Base-by-base conservation (phyloP, 2,888 invertebrate genomes). In the Maniola hyperantus region DNA sequence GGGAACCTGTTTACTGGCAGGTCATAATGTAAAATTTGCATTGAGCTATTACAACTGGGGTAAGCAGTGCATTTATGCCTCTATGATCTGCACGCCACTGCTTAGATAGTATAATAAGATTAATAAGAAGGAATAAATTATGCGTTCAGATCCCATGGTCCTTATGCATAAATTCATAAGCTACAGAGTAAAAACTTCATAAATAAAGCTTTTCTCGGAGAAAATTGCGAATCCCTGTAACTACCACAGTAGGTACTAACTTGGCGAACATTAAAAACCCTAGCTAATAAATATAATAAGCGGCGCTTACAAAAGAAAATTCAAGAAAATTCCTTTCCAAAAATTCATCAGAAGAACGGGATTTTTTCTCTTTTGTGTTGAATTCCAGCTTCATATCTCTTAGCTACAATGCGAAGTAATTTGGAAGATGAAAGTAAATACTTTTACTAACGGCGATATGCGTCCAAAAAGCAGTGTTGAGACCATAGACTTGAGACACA, bases 201-300 rank as follows among this genome's bases (percentile, higher is more conserved):
- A 42, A 48, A 15, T 15, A 15, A 51, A 26, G 50, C 50, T 51
- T 26, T 51, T 51, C 50, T 26, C 11, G 6, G 10, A 51, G 26
- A 51, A 48, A 51, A 51, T 26, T 51, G 20, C 6, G 20, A 26
- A 20, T 11, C 46, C 15, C 4, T 13, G n/a, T 13, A n/a, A 46
- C 46, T n/a, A n/a, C n/a, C n/a, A n/a, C n/a, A n/a, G n/a, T 48
- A 15, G n/a, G n/a, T 7, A 15, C 46, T 15, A 18, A 48, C 15
- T 13, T 39, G n/a, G n/a, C n/a, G 48, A 20, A 51, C 13, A 26
- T 20, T 54, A 15, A 36, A 34, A 54, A 34, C 5, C 34, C 26
- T 26, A 2, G 13, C 36, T 18, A 54, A 42, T 57, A 57, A 57
- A 57, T 15, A 48, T 48, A 18, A 15, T 42, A 57, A 57, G 20